These are phyloP conservation scores for Sinonovacula constricta DNA, from an alignment of 1,140 invertebrate species.

Conservation along the genomic window DNA sequence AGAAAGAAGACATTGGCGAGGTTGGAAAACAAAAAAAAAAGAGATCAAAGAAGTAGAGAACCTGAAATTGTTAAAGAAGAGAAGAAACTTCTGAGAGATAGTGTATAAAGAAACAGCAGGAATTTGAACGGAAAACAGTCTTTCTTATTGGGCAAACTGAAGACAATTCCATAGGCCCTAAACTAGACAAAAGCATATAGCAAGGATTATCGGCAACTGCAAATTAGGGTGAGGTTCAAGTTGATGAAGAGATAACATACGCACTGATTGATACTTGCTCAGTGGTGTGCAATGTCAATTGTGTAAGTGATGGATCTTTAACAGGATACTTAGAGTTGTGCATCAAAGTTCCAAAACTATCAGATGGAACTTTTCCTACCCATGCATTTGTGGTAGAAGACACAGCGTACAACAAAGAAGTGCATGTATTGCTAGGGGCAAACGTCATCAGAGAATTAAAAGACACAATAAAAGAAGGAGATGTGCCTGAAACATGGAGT, in stretches of 20 bases:
- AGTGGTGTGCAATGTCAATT: background rate
- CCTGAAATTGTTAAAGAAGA: background rate
- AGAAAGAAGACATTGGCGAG: background rate
- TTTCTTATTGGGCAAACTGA: background rate
- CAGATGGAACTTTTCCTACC: background rate
- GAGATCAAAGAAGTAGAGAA: background rate
- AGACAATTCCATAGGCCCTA: conserved; percentile 3
- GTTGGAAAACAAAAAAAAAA: background rate
- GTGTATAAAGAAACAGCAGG: background rate
- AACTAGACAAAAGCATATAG: background rate
- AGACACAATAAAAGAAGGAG: background rate
- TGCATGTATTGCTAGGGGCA: background rate
- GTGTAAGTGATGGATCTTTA: background rate
- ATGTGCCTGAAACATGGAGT: conserved; percentile 4
- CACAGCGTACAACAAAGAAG: background rate
- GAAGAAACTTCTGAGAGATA: background rate
- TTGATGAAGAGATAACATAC: background rate
- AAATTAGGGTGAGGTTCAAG: background rate
- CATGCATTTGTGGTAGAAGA: background rate
- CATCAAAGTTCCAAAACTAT: background rate
- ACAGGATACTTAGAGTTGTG: background rate
- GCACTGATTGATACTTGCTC: conserved; percentile 10
- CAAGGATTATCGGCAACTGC: background rate
- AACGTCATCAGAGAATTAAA: background rate
- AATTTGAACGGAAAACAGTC: background rate